Conservation (phyloP, 37 sponge, comb jelly and placozoan genomes). For the Geodia barretti region DNA sequence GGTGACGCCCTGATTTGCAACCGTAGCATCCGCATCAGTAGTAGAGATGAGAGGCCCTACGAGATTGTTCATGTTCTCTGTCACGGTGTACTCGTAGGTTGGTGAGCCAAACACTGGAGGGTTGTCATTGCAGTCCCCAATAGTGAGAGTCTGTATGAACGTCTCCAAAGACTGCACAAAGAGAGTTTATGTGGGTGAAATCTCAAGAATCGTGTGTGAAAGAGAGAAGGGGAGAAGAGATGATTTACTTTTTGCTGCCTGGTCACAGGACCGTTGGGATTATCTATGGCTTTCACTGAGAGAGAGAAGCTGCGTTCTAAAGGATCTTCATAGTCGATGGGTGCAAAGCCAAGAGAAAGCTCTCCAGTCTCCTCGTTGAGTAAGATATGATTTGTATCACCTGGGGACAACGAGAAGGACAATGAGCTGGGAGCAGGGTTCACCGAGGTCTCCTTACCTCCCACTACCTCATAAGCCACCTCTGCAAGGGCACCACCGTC, state of each 20-base stretch:
- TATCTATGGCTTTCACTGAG: constrained; percentile 17
- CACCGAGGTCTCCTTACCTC: constrained; percentile 5
- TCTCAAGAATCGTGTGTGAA: neutral
- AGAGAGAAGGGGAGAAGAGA: neutral
- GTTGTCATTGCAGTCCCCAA: constrained; percentile 56
- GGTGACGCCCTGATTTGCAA: neutral
- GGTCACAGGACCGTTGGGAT: constrained; percentile 7
- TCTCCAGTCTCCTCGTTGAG: constrained; percentile 3
- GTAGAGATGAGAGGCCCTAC: constrained; percentile 10
- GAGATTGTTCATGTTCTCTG: neutral
- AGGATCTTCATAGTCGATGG: constrained; percentile 21
- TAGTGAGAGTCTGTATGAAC: constrained; percentile 4
- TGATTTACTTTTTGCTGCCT: neutral
- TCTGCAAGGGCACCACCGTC: constrained; percentile 25
- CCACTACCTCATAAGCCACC: constrained; percentile 20
- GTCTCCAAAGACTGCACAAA: neutral
- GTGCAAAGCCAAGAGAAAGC: neutral
- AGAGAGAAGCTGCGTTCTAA: constrained; percentile 1
- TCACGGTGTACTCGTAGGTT: neutral
- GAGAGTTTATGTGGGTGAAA: neutral
- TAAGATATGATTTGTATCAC: neutral
- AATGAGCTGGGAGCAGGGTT: neutral
- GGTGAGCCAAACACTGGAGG: constrained; percentile 24
- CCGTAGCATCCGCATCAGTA: constrained; percentile 32
- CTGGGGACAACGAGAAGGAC: too few relatives aligned